Base-by-base conservation (phyloP, 2,797 vertebrate species). In the Melanotaenia trifasciata region DNA sequence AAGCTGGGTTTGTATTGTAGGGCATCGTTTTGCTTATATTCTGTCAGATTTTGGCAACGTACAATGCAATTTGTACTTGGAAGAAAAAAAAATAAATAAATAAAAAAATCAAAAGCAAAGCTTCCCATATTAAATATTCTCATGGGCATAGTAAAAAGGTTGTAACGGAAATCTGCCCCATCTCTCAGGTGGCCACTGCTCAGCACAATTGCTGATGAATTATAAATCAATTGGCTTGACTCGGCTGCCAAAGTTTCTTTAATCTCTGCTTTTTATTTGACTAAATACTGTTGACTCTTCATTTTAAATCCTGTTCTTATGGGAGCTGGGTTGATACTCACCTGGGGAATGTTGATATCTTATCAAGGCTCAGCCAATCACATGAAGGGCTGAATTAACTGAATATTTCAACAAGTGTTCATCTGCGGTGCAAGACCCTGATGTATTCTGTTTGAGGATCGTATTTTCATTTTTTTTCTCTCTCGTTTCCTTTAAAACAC, bases 211-310 rank as follows among this genome's bases (percentile, higher is more conserved):
- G 58, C 77, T 89, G 85, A 91, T 94, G 84, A 91, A 93, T 94
- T 92, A 91, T 92, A 94, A 93, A 94, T 94, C 92, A 92, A 93
- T 93, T 93, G 90, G 85, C 74, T 69, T 58, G 74, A 85, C 83
- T 88, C 73, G 65, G 76, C 90, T 86, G 88, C 86, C 92, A 92
- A 90, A 74, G 70, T 88, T 90, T 90, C 89, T 92, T 91, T 93
- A 93, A 93, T 94, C 89, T 87, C 67, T 82, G 65, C 72, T 84
- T 93, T 93, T 93, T 92, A 90, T 94, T 93, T 90, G 76, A 90
- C 90, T 94, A 94, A 94, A 93, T 84, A 83, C 87, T 88, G 87
- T 92, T 85, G 78, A 89, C 88, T 92, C 87, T 79, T 86, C 71
- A 53, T 82, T 91, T 91, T 89, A 84, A 78, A 68, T 85, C 78